A percentile compares a stretch with the other conserved stretches of the same genome.
Conservation (phyloP, 2,888 invertebrate species). For the Synanthedon myopaeformis region DNA sequence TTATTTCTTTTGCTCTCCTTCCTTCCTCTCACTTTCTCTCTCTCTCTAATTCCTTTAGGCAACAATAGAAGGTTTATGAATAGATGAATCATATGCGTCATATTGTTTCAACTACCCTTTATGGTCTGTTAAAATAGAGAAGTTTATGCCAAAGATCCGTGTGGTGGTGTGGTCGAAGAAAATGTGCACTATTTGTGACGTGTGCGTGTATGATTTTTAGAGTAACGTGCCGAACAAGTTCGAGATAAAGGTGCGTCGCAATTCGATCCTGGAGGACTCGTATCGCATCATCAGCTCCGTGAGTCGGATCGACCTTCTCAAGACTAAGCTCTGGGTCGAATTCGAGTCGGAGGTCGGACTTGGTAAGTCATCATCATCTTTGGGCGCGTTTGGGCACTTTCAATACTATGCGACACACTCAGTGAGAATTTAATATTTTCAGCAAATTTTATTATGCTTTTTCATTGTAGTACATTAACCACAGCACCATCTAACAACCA, state of each 20-base stretch:
- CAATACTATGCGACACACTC: no score
- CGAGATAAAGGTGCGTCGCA: conserved; percentile 93
- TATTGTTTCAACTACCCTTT: background rate
- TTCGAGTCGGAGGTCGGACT: conserved; percentile 96
- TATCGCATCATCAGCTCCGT: conserved; percentile 95
- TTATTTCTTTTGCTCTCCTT: background rate
- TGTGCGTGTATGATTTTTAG: conserved; percentile 47
- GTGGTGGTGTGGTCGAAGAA: no score
- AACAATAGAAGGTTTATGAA: no score
- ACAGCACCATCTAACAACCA: no score
- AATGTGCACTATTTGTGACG: no score
- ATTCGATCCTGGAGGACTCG: conserved; percentile 95
- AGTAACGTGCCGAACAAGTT: conserved; percentile 97
- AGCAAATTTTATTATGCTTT: no score
- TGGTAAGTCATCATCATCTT: conserved; percentile 38
- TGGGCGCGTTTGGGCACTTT: no score
- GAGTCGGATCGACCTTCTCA: conserved; percentile 89
- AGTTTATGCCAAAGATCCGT: no score
- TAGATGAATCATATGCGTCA: background rate
- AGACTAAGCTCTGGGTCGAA: conserved; percentile 98
- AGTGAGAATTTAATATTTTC: no score
- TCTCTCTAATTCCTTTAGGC: no score
- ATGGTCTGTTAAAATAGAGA: no score
- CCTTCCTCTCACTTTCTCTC: background rate
- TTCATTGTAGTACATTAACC: no score